Evolutionary conservation across 2,797 vertebrate species (phyloP).

Genomic region (Sebastes hopkinsi): DNA sequence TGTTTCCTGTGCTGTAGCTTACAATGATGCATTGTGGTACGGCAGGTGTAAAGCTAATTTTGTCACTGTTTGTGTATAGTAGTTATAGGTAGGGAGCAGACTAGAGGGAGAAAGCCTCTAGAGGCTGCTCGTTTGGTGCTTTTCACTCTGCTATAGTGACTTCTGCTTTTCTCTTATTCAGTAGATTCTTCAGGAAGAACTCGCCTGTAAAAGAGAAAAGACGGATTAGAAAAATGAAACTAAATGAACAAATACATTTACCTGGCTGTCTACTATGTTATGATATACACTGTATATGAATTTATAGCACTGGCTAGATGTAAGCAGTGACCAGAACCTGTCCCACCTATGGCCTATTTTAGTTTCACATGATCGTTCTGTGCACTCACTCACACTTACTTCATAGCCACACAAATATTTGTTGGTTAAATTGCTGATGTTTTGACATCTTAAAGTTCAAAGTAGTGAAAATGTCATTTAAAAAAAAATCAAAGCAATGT

Average conservation of each 20-base stretch:
- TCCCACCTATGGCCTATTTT: background rate
- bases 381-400: background rate
- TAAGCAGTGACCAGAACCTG: background rate
- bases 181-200: conserved; percentile 97
- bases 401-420: background rate
- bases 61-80: background rate
- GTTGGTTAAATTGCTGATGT: background rate
- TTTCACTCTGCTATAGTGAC: conserved; percentile 52
- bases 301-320: background rate
- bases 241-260: background rate
- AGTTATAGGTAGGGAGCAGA: background rate
- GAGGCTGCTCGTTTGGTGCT: background rate
- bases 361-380: background rate
- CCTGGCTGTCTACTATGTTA: background rate
- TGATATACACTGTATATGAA: background rate
- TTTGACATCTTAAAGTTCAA: background rate
- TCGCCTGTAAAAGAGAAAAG: conserved; percentile 83
- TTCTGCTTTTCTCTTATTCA: conserved; percentile 88
- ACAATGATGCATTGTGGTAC: background rate
- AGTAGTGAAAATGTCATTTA: background rate
- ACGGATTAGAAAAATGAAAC: background rate
- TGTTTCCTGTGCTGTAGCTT: background rate
- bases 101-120: background rate
- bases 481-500: background rate
- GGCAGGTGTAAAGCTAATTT: background rate